Conservation (phyloP, 2,113 vertebrate species). For the Columba livia region DNA sequence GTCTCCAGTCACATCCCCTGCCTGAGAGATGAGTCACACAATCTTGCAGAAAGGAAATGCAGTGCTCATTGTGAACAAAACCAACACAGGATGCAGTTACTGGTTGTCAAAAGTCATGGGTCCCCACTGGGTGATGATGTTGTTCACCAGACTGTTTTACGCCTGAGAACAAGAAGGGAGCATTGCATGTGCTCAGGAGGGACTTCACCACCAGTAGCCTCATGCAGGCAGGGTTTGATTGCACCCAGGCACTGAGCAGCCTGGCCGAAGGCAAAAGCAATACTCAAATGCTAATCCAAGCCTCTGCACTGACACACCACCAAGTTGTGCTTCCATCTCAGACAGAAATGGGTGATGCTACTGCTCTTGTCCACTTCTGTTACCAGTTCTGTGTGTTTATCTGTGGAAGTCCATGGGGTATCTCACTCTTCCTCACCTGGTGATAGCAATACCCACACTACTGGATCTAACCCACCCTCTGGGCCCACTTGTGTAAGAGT, state of each 20-base stretch:
- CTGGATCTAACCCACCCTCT: not conserved
- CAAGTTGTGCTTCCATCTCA: not conserved
- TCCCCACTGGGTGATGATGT: not conserved
- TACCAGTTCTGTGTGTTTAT: not conserved
- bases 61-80: not conserved
- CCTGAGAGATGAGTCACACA: not conserved
- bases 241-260: not conserved
- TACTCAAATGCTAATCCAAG: not conserved
- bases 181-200: not conserved
- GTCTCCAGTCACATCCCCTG: not conserved
- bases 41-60: not conserved
- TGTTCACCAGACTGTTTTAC: not conserved
- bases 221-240: not conserved
- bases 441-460: not conserved
- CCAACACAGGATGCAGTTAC: fast-evolving
- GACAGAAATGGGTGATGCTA: not conserved
- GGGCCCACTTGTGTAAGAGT: not conserved
- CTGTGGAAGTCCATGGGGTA: not conserved
- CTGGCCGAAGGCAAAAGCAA: not conserved
- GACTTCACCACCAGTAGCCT: not conserved
- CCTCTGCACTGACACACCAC: fast-evolving
- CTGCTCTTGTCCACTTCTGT: not conserved
- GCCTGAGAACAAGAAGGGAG: not conserved
- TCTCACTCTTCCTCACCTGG: not conserved
- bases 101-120: not conserved